These are phyloP conservation scores for Melanostoma scalare DNA, from an alignment of 2,888 invertebrate genomes.

Conservation along the genomic window DNA sequence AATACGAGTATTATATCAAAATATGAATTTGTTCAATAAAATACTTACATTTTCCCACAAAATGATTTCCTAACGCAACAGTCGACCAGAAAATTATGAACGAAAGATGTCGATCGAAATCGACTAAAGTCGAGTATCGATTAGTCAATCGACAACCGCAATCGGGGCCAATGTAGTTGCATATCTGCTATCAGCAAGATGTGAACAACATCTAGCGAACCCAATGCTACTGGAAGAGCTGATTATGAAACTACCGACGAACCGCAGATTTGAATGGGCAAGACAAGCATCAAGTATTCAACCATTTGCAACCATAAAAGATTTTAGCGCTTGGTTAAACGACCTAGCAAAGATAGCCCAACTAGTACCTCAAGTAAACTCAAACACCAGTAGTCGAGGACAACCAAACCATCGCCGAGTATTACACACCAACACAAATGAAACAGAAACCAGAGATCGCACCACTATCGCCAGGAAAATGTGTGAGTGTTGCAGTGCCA, in stretches of 20 bases:
- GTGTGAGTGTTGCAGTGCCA: background rate
- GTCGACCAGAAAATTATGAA: too few species aligned
- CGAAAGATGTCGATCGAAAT: too few species aligned
- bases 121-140: too few species aligned
- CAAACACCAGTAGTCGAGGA: background rate
- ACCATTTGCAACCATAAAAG: conserved; percentile 38
- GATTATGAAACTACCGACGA: conserved; percentile 49
- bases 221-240: conserved; percentile 30
- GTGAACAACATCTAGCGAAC: conserved; percentile 17
- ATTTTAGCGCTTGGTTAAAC: conserved; percentile 37
- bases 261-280: conserved; percentile 36
- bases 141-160: too few species aligned
- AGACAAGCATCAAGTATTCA: conserved; percentile 26
- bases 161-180: too few species aligned
- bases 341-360: conserved; percentile 48
- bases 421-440: too few species aligned
- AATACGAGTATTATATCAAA: too few species aligned
- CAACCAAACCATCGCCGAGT: too few species aligned
- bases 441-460: background rate
- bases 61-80: too few species aligned
- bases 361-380: conserved; percentile 32
- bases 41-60: too few species aligned
- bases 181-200: background rate
- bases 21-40: too few species aligned
- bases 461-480: background rate